phyloP scores from a whole-genome alignment of 1,140 invertebrate genomes.

The Caerostris extrusa region DNA sequence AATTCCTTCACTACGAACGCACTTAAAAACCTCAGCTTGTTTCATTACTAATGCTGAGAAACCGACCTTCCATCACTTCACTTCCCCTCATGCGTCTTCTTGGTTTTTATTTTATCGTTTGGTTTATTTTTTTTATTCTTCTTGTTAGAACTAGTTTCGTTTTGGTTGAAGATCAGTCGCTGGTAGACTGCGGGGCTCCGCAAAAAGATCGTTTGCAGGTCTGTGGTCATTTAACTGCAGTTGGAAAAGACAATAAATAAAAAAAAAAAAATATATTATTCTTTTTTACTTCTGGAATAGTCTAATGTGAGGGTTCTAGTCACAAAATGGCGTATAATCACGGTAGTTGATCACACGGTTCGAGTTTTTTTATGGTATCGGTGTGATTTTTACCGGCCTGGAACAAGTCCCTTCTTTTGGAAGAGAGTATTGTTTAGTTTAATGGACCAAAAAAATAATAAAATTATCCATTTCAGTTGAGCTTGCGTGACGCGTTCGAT shows the following conservation, averaged over 20 bases:
- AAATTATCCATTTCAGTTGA: neutral
- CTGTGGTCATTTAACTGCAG: slow-evolving; percentile 39
- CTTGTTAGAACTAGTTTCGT: slow-evolving; percentile 15
- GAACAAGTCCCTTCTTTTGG: neutral
- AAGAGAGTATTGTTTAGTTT: neutral
- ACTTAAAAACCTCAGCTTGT: slow-evolving; percentile 3
- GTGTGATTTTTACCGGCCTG: neutral
- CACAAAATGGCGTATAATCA: slow-evolving; percentile 33
- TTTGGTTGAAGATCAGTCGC: slow-evolving; percentile 8
- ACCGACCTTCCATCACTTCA: neutral
- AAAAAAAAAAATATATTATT: neutral
- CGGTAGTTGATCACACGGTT: slow-evolving; percentile 11
- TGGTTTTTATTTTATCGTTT: slow-evolving; percentile 19
- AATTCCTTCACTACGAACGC: slow-evolving; percentile 12
- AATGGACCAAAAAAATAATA: neutral
- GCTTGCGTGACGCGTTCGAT: neutral
- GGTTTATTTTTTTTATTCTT: neutral
- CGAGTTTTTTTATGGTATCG: neutral
- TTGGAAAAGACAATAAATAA: neutral
- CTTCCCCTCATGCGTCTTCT: neutral
- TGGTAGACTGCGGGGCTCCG: slow-evolving; percentile 36
- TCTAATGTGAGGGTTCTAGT: slow-evolving; percentile 2
- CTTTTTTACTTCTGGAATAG: neutral
- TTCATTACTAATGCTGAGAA: slow-evolving; percentile 18
- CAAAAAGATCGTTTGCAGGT: slow-evolving; percentile 10